A percentile compares a stretch with the other conserved stretches of the same genome.
phyloP scores from a whole-genome alignment of 2,888 invertebrate species.

The Harmothoe impar region DNA sequence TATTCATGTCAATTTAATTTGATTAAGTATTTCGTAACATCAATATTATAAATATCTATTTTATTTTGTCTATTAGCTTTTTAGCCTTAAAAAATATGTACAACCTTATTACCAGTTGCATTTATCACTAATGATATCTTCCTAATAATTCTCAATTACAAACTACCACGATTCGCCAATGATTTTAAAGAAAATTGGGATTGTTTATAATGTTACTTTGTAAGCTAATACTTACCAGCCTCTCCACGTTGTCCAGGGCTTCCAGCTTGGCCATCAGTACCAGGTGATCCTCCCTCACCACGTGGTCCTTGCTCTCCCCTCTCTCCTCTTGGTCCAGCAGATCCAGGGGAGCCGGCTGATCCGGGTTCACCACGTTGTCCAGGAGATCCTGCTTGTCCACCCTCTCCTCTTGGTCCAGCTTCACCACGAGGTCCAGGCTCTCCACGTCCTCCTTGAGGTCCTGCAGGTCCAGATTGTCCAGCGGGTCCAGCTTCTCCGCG shows the following conservation, averaged over 20 bases:
- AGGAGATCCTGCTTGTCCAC: slow-evolving; percentile 28
- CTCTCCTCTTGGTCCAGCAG: slow-evolving; percentile 63
- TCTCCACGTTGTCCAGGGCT: slow-evolving; percentile 62
- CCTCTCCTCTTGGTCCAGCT: slow-evolving; percentile 53
- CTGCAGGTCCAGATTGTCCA: slow-evolving; percentile 59
- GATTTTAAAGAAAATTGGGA: too few species aligned
- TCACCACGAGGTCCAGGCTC: slow-evolving; percentile 44
- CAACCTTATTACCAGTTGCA: too few species aligned
- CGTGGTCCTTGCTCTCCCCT: slow-evolving; percentile 63
- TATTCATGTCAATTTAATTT: too few species aligned
- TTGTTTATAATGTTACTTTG: too few species aligned
- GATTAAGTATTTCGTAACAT: too few species aligned
- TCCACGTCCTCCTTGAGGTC: slow-evolving; percentile 54
- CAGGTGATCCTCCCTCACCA: slow-evolving; percentile 64
- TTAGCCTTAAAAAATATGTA: too few species aligned
- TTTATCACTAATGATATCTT: too few species aligned
- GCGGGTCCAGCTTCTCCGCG: slow-evolving; percentile 60
- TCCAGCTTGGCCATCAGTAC: slow-evolving; percentile 56
- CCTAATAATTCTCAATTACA: too few species aligned
- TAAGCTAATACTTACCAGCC: slow-evolving; percentile 23
- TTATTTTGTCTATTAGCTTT: too few species aligned
- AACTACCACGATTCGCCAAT: too few species aligned
- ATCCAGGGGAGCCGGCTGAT: slow-evolving; percentile 64
- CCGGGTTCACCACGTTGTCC: slow-evolving; percentile 64
- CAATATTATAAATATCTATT: too few species aligned